Evolutionary conservation across 2,113 vertebrate genomes (phyloP).

Genomic region (Alexandromys fortis): DNA sequence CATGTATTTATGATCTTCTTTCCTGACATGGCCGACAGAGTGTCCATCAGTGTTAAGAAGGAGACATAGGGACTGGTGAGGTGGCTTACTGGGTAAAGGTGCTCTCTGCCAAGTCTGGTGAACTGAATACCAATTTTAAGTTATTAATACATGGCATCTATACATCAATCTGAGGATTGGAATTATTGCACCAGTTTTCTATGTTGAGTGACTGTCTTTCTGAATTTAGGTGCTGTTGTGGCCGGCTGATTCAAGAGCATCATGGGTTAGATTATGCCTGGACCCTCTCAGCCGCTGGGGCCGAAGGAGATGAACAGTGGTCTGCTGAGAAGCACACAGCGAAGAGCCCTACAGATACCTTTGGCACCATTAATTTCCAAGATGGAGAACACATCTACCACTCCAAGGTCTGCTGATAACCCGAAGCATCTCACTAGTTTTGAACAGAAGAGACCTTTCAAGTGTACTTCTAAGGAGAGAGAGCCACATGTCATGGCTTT

Average conservation of each 20-base stretch:
- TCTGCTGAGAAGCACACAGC: constrained; percentile 91
- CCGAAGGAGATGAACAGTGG: constrained; percentile 87
- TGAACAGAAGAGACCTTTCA: constrained; percentile 3
- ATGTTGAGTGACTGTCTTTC: background rate
- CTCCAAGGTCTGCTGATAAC: constrained; percentile 90
- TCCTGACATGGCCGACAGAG: background rate
- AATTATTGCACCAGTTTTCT: background rate
- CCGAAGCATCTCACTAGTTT: constrained; percentile 38
- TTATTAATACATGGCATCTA: background rate
- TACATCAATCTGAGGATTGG: background rate
- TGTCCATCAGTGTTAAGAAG: background rate
- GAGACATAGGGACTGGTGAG: background rate
- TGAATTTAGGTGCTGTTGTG: constrained; percentile 91
- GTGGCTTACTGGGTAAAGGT: background rate
- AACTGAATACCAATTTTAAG: constrained; percentile 33
- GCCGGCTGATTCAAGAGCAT: constrained; percentile 93
- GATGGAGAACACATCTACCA: constrained; percentile 93
- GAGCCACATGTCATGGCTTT: background rate
- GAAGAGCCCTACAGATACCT: constrained; percentile 92
- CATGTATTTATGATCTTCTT: background rate
- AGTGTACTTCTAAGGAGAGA: background rate
- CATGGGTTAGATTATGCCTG: constrained; percentile 82
- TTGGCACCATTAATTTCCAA: constrained; percentile 95
- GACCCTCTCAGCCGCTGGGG: constrained; percentile 74
- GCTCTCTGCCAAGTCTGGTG: too few relatives aligned